These are phyloP conservation scores for Nephila pilipes DNA, from an alignment of 1,140 invertebrate species.

Conservation along the genomic window DNA sequence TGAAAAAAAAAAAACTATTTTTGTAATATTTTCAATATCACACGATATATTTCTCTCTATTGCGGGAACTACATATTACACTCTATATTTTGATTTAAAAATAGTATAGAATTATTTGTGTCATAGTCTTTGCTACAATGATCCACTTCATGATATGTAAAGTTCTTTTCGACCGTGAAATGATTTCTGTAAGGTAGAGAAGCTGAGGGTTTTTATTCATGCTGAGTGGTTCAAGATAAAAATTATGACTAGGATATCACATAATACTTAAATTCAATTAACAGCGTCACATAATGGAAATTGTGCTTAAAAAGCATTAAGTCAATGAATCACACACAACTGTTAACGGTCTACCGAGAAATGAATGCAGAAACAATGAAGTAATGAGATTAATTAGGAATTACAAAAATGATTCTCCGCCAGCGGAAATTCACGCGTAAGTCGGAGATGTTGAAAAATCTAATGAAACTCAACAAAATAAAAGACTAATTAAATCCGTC, in stretches of 20 bases:
- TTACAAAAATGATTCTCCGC: not conserved
- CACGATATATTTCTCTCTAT: too few species aligned
- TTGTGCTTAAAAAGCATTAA: not conserved
- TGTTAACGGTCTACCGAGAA: not conserved
- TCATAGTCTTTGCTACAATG: too few species aligned
- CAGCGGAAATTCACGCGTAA: not conserved
- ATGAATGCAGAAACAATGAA: not conserved
- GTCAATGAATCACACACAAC: not conserved
- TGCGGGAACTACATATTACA: too few species aligned
- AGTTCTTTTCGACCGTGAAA: too few species aligned
- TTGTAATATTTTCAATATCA: too few species aligned
- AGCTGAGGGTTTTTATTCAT: too few species aligned
- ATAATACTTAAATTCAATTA: not conserved
- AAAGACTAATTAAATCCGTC: conserved; percentile 61
- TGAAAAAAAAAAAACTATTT: too few species aligned
- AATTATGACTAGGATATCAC: not conserved
- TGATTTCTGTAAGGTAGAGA: too few species aligned
- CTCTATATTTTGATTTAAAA: too few species aligned
- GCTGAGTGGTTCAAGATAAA: too few species aligned
- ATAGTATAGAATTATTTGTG: too few species aligned
- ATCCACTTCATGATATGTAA: too few species aligned
- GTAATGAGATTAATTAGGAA: conserved; percentile 40
- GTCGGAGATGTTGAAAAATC: not conserved
- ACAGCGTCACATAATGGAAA: not conserved
- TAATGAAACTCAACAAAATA: conserved; percentile 44